Evolutionary conservation across 2,888 invertebrate genomes (phyloP).

Genomic region (Elmis aenea): DNA sequence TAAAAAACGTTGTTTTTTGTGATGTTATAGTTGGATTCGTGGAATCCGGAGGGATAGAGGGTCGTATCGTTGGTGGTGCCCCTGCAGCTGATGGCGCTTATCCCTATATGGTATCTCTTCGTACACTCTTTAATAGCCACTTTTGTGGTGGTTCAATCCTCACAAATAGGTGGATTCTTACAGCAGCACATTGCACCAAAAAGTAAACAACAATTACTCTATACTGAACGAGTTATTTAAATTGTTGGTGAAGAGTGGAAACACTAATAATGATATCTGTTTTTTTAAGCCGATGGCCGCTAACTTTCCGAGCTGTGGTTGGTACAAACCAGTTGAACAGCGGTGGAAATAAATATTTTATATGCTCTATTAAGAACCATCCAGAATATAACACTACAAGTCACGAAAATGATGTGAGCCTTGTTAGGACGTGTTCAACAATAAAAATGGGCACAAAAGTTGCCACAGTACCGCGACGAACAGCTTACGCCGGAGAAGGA

Average conservation of each 20-base stretch:
- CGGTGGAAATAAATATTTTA: conserved; percentile 47
- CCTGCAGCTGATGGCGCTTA: conserved; percentile 24
- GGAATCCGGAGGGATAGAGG: no score
- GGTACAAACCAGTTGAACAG: conserved; percentile 52
- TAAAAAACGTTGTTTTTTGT: no score
- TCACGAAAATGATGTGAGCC: conserved; percentile 64
- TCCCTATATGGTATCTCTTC: conserved; percentile 30
- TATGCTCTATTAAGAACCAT: conserved; percentile 47
- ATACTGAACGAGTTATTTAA: no score
- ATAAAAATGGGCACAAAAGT: conserved; percentile 52
- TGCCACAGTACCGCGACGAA: conserved; percentile 54
- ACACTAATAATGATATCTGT: no score
- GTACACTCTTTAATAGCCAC: no score
- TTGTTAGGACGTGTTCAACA: conserved; percentile 54
- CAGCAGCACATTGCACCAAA: conserved; percentile 31
- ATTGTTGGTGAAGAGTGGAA: no score
- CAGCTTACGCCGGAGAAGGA: conserved; percentile 49
- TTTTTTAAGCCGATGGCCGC: no score
- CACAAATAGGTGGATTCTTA: conserved; percentile 23
- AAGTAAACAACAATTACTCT: no score
- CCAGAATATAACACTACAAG: conserved; percentile 44
- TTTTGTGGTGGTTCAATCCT: conserved; percentile 32
- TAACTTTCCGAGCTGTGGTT: conserved; percentile 44
- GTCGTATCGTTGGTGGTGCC: conserved; percentile 29
- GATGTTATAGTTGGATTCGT: no score